Evolutionary conservation across 2,797 vertebrate genomes (phyloP).

Genomic region (Coluber constrictor): DNA sequence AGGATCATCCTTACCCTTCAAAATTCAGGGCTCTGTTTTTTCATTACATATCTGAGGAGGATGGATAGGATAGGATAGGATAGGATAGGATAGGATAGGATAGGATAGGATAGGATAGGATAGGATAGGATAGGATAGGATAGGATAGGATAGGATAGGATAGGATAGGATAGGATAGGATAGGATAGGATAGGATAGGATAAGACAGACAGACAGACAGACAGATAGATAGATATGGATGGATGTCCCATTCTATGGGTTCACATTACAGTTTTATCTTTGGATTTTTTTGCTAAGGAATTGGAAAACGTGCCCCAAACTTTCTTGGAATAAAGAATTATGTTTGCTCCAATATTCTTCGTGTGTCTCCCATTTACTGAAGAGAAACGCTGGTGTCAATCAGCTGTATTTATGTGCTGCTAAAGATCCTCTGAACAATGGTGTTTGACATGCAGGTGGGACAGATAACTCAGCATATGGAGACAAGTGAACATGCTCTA

Average conservation of each 20-base stretch:
- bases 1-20: not conserved
- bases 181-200: too few species aligned
- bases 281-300: not conserved
- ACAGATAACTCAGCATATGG: conserved; percentile 78
- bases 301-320: not conserved
- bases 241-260: not conserved
- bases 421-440: not conserved
- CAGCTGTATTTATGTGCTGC: not conserved
- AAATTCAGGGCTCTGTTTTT: not conserved
- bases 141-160: too few species aligned
- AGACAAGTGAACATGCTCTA: conserved; percentile 78
- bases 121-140: too few species aligned
- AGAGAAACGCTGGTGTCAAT: not conserved
- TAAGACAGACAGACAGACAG: too few species aligned
- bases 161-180: too few species aligned
- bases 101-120: too few species aligned
- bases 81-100: too few species aligned
- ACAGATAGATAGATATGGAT: not conserved
- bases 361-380: not conserved
- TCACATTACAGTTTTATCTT: not conserved
- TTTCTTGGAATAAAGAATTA: not conserved
- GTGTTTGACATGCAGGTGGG: conserved; percentile 74
- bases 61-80: not conserved
- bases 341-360: not conserved
- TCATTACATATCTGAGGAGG: not conserved